A percentile compares a stretch with the other conserved stretches of the same genome.
These are phyloP conservation scores for Cheumatopsyche charites DNA, from an alignment of 1,140 invertebrate genomes.

Conservation along the genomic window DNA sequence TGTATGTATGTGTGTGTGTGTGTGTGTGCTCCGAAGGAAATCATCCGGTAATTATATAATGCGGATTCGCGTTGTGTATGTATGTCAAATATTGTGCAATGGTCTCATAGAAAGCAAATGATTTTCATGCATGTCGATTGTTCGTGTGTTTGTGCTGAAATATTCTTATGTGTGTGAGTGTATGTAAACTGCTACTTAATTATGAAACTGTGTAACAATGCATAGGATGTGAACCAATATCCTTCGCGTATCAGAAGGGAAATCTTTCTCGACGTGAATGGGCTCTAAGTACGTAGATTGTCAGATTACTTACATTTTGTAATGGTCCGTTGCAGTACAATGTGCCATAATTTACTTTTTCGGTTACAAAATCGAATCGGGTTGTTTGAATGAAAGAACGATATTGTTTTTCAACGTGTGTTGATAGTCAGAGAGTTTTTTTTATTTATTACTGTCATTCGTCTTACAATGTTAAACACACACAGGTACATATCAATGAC, in stretches of 20 bases:
- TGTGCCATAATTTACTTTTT: too few relatives aligned
- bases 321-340: too few relatives aligned
- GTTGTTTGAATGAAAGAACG: neutral
- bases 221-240: conserved; percentile 3
- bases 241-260: neutral
- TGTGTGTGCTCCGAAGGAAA: neutral
- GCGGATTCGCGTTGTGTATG: neutral
- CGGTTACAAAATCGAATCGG: too few relatives aligned
- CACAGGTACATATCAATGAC: conserved; percentile 45
- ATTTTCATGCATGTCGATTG: neutral
- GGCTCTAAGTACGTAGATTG: too few relatives aligned
- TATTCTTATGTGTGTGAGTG: neutral
- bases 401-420: conserved; percentile 13
- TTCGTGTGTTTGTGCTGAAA: neutral
- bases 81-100: conserved; percentile 15
- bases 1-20: neutral
- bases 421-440: neutral
- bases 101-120: conserved; percentile 4
- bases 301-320: too few relatives aligned
- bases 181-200: neutral
- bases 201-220: neutral
- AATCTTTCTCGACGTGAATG: neutral
- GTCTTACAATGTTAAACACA: conserved; percentile 27
- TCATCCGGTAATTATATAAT: conserved; percentile 13
- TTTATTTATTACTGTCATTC: conserved; percentile 17